Evolutionary conservation across 2,888 invertebrate genomes (phyloP).

Genomic region (Melanargia galathea): DNA sequence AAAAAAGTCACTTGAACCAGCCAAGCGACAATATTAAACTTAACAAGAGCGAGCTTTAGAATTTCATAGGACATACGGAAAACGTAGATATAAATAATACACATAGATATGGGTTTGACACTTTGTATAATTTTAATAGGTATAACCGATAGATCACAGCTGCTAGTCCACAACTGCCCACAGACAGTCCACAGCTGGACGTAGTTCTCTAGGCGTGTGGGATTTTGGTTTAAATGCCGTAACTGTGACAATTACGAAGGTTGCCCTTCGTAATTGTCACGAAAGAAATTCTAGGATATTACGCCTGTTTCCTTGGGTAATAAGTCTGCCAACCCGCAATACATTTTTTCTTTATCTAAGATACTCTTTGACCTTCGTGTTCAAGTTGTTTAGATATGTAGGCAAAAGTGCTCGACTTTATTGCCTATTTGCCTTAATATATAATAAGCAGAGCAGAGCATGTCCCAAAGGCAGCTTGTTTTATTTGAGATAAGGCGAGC

Average conservation of each 20-base stretch:
- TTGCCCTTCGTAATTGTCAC: too few species aligned
- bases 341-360: neutral
- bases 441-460: constrained; percentile 19
- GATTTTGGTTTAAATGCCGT: too few species aligned
- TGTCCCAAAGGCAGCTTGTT: constrained; percentile 44
- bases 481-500: constrained; percentile 53
- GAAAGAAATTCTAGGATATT: neutral
- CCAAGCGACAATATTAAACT: constrained; percentile 16
- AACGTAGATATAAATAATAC: too few species aligned
- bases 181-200: too few species aligned
- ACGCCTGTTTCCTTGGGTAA: neutral
- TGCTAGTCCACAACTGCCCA: too few species aligned
- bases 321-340: neutral
- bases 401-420: constrained; percentile 10
- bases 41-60: constrained; percentile 2
- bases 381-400: neutral
- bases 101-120: too few species aligned
- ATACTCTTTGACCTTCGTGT: neutral
- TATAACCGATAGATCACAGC: too few species aligned
- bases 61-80: neutral
- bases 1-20: constrained; percentile 17
- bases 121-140: too few species aligned
- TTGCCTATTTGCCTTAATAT: constrained; percentile 26
- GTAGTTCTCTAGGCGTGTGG: too few species aligned
- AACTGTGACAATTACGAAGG: too few species aligned